Conservation (phyloP, 1,140 invertebrate genomes). For the Melipona quadrifasciata region DNA sequence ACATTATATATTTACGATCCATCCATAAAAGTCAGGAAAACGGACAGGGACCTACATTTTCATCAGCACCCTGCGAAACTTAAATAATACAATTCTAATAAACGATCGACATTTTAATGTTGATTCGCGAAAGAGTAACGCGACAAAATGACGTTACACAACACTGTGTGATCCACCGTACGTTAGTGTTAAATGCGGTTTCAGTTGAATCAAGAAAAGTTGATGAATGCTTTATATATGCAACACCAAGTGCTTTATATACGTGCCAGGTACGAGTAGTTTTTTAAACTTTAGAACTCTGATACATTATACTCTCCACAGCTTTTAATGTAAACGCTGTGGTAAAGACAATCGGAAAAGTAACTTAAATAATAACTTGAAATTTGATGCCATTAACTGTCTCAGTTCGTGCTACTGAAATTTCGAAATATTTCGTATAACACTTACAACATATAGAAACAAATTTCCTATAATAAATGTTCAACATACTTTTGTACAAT, state of each 20-base stretch:
- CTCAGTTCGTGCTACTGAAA: neutral
- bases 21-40: neutral
- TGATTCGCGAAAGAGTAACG: neutral
- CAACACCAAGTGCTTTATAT: constrained; percentile 16
- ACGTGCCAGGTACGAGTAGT: neutral
- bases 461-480: neutral
- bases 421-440: neutral
- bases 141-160: neutral
- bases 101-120: neutral
- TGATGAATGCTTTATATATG: constrained; percentile 23
- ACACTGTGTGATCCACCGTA: neutral
- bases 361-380: neutral
- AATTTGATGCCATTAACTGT: neutral
- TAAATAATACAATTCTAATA: constrained; percentile 22
- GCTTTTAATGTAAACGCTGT: neutral
- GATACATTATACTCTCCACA: neutral
- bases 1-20: neutral
- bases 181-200: neutral
- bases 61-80: neutral
- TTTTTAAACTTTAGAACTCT: no score
- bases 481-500: neutral
- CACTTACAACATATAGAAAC: neutral
- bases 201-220: constrained; percentile 11
- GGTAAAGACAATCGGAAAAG: neutral
- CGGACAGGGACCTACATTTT: constrained; percentile 14